Conservation (phyloP, 2,888 invertebrate species). For the Molanna angustata region DNA sequence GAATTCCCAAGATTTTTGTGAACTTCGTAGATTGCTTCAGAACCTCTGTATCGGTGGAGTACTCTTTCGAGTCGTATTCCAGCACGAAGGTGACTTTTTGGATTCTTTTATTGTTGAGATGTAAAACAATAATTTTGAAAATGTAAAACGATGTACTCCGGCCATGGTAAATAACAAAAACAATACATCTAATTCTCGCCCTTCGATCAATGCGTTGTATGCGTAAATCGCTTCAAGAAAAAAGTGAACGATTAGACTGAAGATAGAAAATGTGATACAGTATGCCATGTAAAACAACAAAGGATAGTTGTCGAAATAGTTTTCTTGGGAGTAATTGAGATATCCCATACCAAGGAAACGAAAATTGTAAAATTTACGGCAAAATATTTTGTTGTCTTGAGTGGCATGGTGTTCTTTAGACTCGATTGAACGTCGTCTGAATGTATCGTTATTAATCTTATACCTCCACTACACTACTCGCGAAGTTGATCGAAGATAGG, state of each 20-base stretch:
- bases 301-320: slow-evolving; percentile 29
- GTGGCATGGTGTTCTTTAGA: too few relatives aligned
- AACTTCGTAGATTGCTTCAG: slow-evolving; percentile 19
- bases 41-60: slow-evolving; percentile 13
- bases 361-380: slow-evolving; percentile 24
- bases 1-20: slow-evolving; percentile 26
- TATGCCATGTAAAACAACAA: slow-evolving; percentile 16
- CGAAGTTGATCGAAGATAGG: too few relatives aligned
- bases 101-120: slow-evolving; percentile 30
- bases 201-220: slow-evolving; percentile 21
- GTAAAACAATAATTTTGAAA: slow-evolving; percentile 23
- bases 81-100: slow-evolving; percentile 26
- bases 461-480: too few relatives aligned
- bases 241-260: slow-evolving; percentile 25
- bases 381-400: too few relatives aligned
- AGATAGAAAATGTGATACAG: slow-evolving; percentile 15
- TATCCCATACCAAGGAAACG: slow-evolving; percentile 28
- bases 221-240: slow-evolving; percentile 22
- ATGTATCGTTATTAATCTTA: too few relatives aligned
- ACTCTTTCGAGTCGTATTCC: slow-evolving; percentile 24
- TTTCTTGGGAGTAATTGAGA: slow-evolving; percentile 27
- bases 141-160: slow-evolving; percentile 21
- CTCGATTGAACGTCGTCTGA: too few relatives aligned
- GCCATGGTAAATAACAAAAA: slow-evolving; percentile 24
- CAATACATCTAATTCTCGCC: slow-evolving; percentile 18